A percentile compares a stretch with the other conserved stretches of the same genome.
Conservation (phyloP, 1,140 invertebrate species). For the Drosophila aff. region DNA sequence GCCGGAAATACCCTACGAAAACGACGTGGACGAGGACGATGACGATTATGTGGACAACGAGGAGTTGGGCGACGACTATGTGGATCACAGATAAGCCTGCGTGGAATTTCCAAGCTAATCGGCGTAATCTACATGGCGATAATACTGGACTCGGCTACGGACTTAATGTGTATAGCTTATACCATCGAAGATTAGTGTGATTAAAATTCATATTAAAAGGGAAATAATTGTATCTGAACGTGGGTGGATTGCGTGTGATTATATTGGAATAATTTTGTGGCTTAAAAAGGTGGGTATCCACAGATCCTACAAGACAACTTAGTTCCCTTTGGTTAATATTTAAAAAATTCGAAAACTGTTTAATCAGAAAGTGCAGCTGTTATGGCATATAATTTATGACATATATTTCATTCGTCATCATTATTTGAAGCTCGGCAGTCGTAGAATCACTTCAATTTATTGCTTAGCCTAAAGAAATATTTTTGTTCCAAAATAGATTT, state of each 20-base stretch:
- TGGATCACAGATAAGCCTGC: conserved; percentile 54
- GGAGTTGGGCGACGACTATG: conserved; percentile 57
- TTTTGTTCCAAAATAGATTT: no score
- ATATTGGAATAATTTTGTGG: not conserved
- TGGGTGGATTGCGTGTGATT: not conserved
- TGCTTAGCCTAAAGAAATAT: not conserved
- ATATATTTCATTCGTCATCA: not conserved
- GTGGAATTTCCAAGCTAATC: conserved; percentile 24
- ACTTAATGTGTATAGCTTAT: not conserved
- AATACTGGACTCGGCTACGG: not conserved
- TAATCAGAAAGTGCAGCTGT: not conserved
- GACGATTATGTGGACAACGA: conserved; percentile 23
- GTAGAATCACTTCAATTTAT: not conserved
- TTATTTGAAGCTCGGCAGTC: not conserved
- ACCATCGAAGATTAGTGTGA: conserved; percentile 15
- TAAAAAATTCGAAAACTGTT: not conserved
- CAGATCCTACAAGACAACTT: not conserved
- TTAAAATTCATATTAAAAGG: conserved; percentile 18
- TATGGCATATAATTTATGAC: not conserved
- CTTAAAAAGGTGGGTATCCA: not conserved
- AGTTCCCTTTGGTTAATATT: no score
- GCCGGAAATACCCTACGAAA: conserved; percentile 57
- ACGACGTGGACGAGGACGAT: conserved; percentile 42
- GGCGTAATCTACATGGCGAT: not conserved
- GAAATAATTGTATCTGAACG: not conserved